Evolutionary conservation across 2,888 invertebrate genomes (phyloP).

Genomic region (Aspidiotus rigidus): DNA sequence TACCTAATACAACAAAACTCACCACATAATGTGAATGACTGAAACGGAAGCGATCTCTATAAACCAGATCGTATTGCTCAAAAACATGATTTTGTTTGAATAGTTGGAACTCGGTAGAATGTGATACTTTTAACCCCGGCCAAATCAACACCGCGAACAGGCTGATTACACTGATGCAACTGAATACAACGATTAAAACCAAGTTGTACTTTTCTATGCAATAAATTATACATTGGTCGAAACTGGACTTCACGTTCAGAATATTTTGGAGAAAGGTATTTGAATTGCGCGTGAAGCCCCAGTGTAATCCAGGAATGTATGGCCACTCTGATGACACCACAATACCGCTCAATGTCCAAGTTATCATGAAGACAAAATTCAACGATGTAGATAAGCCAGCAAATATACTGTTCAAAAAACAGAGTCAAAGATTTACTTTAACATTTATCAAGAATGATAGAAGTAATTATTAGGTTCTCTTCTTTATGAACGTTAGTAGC

Average conservation of each 20-base stretch:
- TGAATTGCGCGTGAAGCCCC: conserved; percentile 25
- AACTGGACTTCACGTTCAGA: conserved; percentile 29
- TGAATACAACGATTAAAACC: conserved; percentile 53
- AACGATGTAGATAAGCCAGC: conserved; percentile 85
- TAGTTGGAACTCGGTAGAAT: conserved; percentile 73
- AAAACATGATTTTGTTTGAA: conserved; percentile 75
- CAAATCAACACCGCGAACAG: conserved; percentile 67
- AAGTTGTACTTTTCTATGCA: conserved; percentile 49
- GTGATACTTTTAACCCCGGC: conserved; percentile 75
- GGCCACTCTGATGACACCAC: conserved; percentile 48
- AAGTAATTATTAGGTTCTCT: too few species aligned
- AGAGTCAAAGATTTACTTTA: background rate
- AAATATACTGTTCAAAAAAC: conserved; percentile 59
- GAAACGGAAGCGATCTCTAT: conserved; percentile 65
- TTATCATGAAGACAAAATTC: conserved; percentile 83
- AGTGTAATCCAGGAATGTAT: conserved; percentile 32
- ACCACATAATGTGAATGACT: conserved; percentile 55
- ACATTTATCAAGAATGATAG: too few species aligned
- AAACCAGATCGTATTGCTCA: conserved; percentile 75
- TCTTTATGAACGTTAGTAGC: too few species aligned
- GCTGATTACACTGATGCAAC: conserved; percentile 49
- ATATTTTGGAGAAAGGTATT: conserved; percentile 28
- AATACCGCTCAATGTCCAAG: conserved; percentile 84
- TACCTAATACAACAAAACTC: conserved; percentile 37
- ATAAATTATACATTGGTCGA: conserved; percentile 34